These are phyloP conservation scores for Stichopus chloronotus DNA, from an alignment of 35 echinoderm and acorn worm species.

Conservation along the genomic window DNA sequence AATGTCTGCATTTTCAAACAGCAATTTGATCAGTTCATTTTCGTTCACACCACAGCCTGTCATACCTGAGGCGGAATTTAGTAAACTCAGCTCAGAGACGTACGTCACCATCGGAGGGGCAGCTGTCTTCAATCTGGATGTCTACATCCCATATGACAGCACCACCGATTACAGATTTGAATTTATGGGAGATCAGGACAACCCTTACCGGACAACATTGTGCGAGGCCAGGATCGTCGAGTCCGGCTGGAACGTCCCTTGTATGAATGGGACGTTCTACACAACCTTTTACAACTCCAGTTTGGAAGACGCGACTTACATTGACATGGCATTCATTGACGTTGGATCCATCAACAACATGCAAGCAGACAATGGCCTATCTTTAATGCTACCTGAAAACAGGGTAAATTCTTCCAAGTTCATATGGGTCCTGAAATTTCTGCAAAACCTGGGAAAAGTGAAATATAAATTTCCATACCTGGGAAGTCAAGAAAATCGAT, in stretches of 20 bases:
- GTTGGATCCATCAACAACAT: constrained; percentile 82
- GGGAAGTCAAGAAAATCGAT: too few relatives aligned
- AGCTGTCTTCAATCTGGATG: constrained; percentile 79
- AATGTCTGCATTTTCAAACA: too few relatives aligned
- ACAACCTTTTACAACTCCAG: constrained; percentile 71
- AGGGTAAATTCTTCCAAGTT: constrained; percentile 40
- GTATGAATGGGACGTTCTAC: constrained; percentile 84
- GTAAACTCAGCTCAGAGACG: constrained; percentile 56
- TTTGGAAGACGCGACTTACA: constrained; percentile 36
- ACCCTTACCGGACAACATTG: constrained; percentile 61
- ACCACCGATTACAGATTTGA: constrained; percentile 68
- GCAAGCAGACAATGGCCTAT: constrained; percentile 35
- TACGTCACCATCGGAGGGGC: constrained; percentile 73
- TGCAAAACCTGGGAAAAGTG: too few relatives aligned
- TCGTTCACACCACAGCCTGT: constrained; percentile 37
- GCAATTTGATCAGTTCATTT: too few relatives aligned
- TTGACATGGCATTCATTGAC: constrained; percentile 72
- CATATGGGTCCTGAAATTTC: too few relatives aligned
- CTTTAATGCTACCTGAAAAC: not conserved
- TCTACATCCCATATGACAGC: constrained; percentile 78
- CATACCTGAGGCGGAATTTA: constrained; percentile 56
- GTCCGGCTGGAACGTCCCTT: constrained; percentile 89
- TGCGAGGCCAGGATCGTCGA: constrained; percentile 73
- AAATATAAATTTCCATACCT: too few relatives aligned
- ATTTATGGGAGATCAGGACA: constrained; percentile 49